These are phyloP conservation scores for Sylvia borin DNA, from an alignment of 2,797 vertebrate species.

Conservation along the genomic window DNA sequence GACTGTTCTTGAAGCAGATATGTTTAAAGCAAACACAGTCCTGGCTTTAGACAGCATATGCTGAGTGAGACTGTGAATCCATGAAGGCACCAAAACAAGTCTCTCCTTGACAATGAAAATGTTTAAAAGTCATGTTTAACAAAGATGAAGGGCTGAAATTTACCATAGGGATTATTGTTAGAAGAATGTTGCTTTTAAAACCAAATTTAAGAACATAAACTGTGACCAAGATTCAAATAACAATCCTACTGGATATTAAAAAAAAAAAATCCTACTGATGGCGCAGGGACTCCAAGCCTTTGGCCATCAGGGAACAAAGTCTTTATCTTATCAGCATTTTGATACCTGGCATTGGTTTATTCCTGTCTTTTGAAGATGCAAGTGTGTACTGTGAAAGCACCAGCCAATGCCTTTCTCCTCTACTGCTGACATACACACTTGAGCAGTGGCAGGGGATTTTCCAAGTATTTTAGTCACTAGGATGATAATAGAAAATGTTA, in stretches of 20 bases:
- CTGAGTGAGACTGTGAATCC: background rate
- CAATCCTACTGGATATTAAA: background rate
- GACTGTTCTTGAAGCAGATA: background rate
- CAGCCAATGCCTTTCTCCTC: background rate
- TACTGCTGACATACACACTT: background rate
- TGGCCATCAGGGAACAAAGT: background rate
- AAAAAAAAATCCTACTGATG: background rate
- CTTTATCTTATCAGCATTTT: background rate
- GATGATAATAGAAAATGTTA: background rate
- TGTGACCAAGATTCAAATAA: background rate
- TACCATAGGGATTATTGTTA: background rate
- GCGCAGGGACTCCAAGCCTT: background rate
- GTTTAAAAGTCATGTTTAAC: background rate
- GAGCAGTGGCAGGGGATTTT: background rate
- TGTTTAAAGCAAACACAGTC: background rate
- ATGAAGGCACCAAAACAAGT: background rate
- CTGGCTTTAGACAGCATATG: background rate
- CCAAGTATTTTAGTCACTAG: background rate
- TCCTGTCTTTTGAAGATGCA: background rate
- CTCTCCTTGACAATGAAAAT: background rate
- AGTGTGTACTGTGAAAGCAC: background rate
- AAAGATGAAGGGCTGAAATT: background rate
- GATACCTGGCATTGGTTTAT: background rate
- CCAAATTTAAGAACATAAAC: background rate
- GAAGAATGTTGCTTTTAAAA: background rate